Evolutionary conservation across 2,888 invertebrate genomes (phyloP), one percentile per base, ranked within the genome.

Genomic region (Harpalus rufipes): DNA sequence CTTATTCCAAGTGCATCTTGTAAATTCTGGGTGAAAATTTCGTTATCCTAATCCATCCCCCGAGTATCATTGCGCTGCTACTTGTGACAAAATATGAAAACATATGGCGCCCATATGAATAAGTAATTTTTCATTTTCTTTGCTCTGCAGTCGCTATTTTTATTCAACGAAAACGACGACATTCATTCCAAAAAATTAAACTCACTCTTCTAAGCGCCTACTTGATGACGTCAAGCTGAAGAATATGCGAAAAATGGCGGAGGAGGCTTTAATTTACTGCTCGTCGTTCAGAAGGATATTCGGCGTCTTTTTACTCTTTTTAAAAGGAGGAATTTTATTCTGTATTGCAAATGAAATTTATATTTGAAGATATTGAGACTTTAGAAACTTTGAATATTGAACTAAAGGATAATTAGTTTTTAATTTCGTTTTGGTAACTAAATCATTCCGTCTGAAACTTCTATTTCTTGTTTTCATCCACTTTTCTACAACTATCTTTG

Each of bases 61-160:
- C 1, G 63, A 12, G 63, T 18, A 63, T 63, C 63, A 63, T 63
- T 63, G 21, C 25, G 21, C 8, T 21, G 25, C 21, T 18, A 63
- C 18, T 63, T 63, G 63, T 63, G 63, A 63, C 63, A 63, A 63
- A 63, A 63, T 63, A 63, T 63, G 63, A 63, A 63, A 63, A 63
- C 63, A 63, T 63, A 63, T 21, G 63, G 12, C 21, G 63, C 63
- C 63, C 63, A 63, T 12, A 63, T 63, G 63, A 63, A 63, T 63
- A 63, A 63, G 63, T 63, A 63, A 63, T 63, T 63, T 63, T 63
- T 63, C 63, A 63, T 63, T 63, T 63, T 63, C 63, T 25, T 63
- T 63, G 63, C 25, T 12, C 25, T 63, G 63, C 12, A 63, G 1
- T 21, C 12, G 25, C 21, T 63, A 63, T 63, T 63, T 63, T 63